Base-by-base conservation (phyloP, 2,888 invertebrate species). In the Capitulum mitella region DNA sequence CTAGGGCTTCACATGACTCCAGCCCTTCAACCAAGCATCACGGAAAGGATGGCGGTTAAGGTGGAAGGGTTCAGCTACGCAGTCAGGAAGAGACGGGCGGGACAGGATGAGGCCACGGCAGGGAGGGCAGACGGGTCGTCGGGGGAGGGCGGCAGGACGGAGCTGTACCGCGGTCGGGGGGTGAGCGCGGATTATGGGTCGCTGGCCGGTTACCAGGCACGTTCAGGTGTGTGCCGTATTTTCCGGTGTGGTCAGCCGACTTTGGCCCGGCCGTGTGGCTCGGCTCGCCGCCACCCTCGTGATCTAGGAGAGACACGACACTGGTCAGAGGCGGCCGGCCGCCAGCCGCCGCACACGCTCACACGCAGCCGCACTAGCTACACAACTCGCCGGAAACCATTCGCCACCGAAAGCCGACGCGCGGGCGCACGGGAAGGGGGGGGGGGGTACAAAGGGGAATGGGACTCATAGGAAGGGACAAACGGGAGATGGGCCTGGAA, bases 381-480 rank as follows among this genome's bases (percentile, higher is more conserved):
- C 58, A 3, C 10, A 12, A 26, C 10, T 3, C 51, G 6, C 58
- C n/a, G 29, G 19, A 26, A 22, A 6, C 54, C 3, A 26, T 26
- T 26, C 19, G 1, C 58, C 58, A 58, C 58, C 29, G 58, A 58
- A 58, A 29, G 58, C 58, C 3, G 58, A 6, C 58, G 58, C 29
- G 6, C 1, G 58, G 58, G 10, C 5, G 22, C 54, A n/a, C 58
- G 58, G n/a, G 10, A 29, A n/a, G n/a, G n/a, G n/a, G n/a, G 58
- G n/a, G 3, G 12, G 51, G 51, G 12, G 16, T 8, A n/a, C n/a
- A n/a, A n/a, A 54, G 48, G 79, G 77, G 40, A 77, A 77, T 22
- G 61, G 70, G 77, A 77, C 22, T 46, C 43, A 58, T 77, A 58
- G 40, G 77, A 54, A 61, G 77, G 77, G 77, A 77, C 51, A 51